A percentile compares a stretch with the other conserved stretches of the same genome.
phyloP scores from a whole-genome alignment of 2,888 invertebrate species.

The Phortica okadai region DNA sequence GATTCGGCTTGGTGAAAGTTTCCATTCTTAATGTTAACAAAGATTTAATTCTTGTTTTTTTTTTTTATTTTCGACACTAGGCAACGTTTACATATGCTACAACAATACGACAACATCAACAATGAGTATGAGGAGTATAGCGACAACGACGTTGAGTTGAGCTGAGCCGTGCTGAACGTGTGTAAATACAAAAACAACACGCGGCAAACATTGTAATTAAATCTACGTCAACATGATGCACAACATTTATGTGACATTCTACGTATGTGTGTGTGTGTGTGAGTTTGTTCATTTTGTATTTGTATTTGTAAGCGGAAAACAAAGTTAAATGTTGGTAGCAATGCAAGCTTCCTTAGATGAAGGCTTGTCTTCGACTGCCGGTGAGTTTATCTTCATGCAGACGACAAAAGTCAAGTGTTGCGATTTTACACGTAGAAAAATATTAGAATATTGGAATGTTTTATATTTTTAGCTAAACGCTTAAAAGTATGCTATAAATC shows the following conservation, averaged over 20 bases:
- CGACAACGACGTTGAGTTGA: background rate
- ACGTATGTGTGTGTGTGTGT: slow-evolving; percentile 15
- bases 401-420: background rate
- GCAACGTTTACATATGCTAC: slow-evolving; percentile 51
- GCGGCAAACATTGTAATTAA: slow-evolving; percentile 66
- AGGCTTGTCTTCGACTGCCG: background rate
- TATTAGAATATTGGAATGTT: background rate
- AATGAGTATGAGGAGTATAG: background rate
- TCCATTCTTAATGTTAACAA: slow-evolving; percentile 22
- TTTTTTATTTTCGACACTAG: background rate
- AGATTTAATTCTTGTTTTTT: slow-evolving; percentile 7
- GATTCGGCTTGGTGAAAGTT: slow-evolving; percentile 10
- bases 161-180: slow-evolving; percentile 48
- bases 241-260: slow-evolving; percentile 33
- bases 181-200: slow-evolving; percentile 49
- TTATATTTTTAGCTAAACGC: no score
- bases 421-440: background rate
- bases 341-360: background rate
- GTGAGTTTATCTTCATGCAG: background rate
- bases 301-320: slow-evolving; percentile 28
- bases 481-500: no score
- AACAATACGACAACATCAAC: slow-evolving; percentile 35
- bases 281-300: slow-evolving; percentile 1
- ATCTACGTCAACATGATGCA: slow-evolving; percentile 64
- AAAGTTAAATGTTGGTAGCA: background rate